Evolutionary conservation across 2,113 vertebrate species (phyloP).

Genomic region (Chascanopsetta lugubris): DNA sequence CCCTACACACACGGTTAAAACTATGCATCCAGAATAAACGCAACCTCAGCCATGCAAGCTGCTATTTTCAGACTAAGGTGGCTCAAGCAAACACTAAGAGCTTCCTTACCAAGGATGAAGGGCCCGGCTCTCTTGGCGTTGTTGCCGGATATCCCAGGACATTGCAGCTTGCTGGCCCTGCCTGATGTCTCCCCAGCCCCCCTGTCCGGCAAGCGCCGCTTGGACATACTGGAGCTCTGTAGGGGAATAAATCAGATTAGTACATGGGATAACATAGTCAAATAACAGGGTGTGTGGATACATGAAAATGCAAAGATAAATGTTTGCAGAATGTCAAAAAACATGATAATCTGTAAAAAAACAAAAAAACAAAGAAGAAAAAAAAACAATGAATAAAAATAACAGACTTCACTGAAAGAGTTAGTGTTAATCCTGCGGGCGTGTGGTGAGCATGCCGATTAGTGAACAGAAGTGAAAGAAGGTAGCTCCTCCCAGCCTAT

Average conservation of each 20-base stretch:
- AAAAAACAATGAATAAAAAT: conserved; percentile 21
- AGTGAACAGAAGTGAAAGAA: conserved; percentile 18
- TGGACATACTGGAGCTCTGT: conserved; percentile 92
- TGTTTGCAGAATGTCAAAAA: not conserved
- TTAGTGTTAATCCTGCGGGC: not conserved
- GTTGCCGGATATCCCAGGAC: conserved; percentile 91
- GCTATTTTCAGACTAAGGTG: not conserved
- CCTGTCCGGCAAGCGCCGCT: conserved; percentile 94
- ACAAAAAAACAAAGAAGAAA: conserved; percentile 2
- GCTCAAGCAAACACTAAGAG: conserved; percentile 7
- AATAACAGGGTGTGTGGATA: conserved; percentile 28
- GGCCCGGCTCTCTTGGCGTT: conserved; percentile 97
- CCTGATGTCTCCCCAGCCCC: conserved; percentile 93
- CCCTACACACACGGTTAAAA: not conserved
- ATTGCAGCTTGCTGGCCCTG: conserved; percentile 90
- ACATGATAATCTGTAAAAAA: not conserved
- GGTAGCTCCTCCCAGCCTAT: conserved; percentile 65
- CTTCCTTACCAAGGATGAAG: conserved; percentile 91
- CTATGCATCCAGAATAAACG: conserved; percentile 1
- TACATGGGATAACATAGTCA: conserved; percentile 31
- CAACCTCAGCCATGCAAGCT: conserved; percentile 1
- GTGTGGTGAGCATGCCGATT: conserved; percentile 13
- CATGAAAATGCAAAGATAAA: conserved; percentile 1
- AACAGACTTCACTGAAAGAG: conserved; percentile 1
- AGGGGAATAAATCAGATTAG: conserved; percentile 53